Evolutionary conservation across 2,797 vertebrate species (phyloP), one percentile per base, ranked within the genome.

Genomic region (Poeciliopsis turneri): DNA sequence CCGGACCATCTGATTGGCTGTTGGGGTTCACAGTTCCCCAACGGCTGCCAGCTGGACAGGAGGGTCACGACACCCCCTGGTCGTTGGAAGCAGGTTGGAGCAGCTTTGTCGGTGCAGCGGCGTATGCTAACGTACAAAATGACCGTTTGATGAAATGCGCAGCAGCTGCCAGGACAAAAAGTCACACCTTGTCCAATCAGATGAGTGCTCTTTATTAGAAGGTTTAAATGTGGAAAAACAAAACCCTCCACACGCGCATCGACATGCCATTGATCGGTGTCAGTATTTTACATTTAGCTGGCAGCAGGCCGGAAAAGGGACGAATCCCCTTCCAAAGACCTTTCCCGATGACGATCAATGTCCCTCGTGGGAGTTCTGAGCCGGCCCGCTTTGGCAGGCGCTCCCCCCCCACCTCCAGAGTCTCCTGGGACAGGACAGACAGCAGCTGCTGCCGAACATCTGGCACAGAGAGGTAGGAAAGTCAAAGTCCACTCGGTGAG

Each of bases 301-400:
- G 90, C 91, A 90, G 74, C 75, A 75, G 86, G 72, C 83, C 30
- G 81, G 84, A 81, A 87, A 90, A 57, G 68, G 83, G 90, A 80
- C 57, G 23, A 85, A 81, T 93, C 86, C 87, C 93, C 92, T 94
- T 93, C 92, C 87, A 91, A 88, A 92, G 91, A 90, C 92, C 93
- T 93, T 93, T 75, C 87, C 76, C 75, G 84, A 85, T 86, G 86
- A 83, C 74, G 79, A 89, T 92, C 89, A 84, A 66, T 85, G 85
- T 81, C 88, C 90, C 86, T 92, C 30, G 36, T 72, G 90, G 91
- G 77, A 85, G 74, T 87, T 81, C 75, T 75, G 74, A 89, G 11
- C 73, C 15, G n/a, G 76, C 68, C 28, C 3, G 51, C 81, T 87
- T 88, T 93, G 92, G 90, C 92, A 91, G 78, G 82, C 10, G 53